Evolutionary conservation across 2,888 invertebrate species (phyloP).

Genomic region (Lithophane socia): DNA sequence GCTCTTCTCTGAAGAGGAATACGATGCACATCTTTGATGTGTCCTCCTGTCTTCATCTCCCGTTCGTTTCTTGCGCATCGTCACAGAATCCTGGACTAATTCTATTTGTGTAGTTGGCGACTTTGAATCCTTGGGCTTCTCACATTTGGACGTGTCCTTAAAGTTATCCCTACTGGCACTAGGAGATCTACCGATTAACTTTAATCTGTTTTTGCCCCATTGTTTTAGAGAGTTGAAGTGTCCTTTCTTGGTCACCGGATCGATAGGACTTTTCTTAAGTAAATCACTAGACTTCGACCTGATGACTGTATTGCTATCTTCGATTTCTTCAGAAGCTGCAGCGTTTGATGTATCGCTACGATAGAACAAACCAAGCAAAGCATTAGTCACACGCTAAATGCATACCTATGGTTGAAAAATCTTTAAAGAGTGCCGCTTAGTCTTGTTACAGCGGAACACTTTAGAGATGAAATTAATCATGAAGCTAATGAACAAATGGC

Average conservation of each 20-base stretch:
- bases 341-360: constrained; percentile 89
- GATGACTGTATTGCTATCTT: constrained; percentile 89
- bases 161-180: constrained; percentile 90
- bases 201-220: constrained; percentile 95
- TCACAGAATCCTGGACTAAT: constrained; percentile 92
- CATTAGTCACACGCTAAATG: constrained; percentile 91
- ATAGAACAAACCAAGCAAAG: constrained; percentile 91
- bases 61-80: constrained; percentile 91
- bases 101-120: constrained; percentile 88
- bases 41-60: constrained; percentile 92
- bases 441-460: constrained; percentile 85
- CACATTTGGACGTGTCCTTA: constrained; percentile 82
- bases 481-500: constrained; percentile 89
- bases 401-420: constrained; percentile 82
- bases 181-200: constrained; percentile 92
- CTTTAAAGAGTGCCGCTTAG: constrained; percentile 84
- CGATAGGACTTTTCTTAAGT: constrained; percentile 92
- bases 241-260: constrained; percentile 89
- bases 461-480: constrained; percentile 85
- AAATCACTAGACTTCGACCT: constrained; percentile 95
- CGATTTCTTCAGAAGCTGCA: constrained; percentile 88
- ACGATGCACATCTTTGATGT: constrained; percentile 95
- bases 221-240: constrained; percentile 96
- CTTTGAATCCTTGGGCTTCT: constrained; percentile 84
- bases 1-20: constrained; percentile 94